Evolutionary conservation across 1,140 invertebrate genomes (phyloP), one percentile per base, ranked within the genome.

Genomic region (Dendrolimus punctatus): DNA sequence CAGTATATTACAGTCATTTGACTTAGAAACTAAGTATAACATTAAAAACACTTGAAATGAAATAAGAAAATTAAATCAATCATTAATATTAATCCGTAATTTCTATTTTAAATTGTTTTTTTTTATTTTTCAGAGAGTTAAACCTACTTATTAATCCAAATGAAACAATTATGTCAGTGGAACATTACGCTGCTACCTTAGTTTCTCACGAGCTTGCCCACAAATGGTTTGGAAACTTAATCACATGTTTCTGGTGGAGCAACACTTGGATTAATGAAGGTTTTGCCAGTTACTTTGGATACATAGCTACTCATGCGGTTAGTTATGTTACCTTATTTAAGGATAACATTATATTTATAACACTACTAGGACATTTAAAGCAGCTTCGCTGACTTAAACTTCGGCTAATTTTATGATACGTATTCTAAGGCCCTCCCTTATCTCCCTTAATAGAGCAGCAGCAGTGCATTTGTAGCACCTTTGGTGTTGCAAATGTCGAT

Each of bases 221-320:
- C 58, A 89, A 87, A 74, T 93, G 91, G 91, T 92, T 91, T 49
- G 92, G 92, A 4, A 90, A 93, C 76, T 74, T 90, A 10, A 90
- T 93, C 4, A 92, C 91, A 23, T 91, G 91, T 52, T 79, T 88
- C 40, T 93, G 91, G 92, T 93, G 92, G 92, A 90, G 89, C 43
- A 89, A 90, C 44, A 89, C 89, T 5, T 93, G 92, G 92, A 81
- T 94, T 4, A 93, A 92, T 54, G 92, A 94, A 76, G 91, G 91
- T 2, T 93, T 93, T 65, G 92, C 92, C 2, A 87, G 90, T 40
- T 93, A 90, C 54, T 90, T 92, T 57, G 88, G 91, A 89, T 95
- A 94, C 66, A 93, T 87, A 37, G 80, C 83, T 8, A 76, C 87
- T 45, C 66, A 89, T 64, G 63, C 73, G 64, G 89, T 79, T 55